A percentile compares a stretch with the other conserved stretches of the same genome.
These are phyloP conservation scores for Prosapia bicincta DNA, from an alignment of 2,888 invertebrate species.

Conservation along the genomic window DNA sequence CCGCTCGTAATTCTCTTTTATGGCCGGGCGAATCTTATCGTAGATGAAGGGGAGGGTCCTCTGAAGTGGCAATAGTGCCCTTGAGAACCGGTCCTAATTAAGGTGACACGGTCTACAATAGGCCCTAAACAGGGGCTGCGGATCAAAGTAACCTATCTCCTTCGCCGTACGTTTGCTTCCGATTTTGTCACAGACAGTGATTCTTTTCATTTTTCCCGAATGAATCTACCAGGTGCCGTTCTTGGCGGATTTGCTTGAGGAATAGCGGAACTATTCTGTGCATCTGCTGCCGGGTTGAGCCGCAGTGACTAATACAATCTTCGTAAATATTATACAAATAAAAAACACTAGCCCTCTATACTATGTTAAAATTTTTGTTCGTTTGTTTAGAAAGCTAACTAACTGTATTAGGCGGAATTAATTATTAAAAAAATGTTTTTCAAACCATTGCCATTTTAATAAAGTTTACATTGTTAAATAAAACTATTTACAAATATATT, in stretches of 20 bases:
- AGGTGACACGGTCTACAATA: constrained; percentile 2
- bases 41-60: neutral
- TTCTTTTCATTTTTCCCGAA: neutral
- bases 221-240: neutral
- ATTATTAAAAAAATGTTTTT: no score
- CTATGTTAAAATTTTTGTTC: no score
- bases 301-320: neutral
- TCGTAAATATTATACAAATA: no score
- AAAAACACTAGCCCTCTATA: no score
- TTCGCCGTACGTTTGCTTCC: neutral
- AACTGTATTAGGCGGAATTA: no score
- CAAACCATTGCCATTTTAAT: no score
- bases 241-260: neutral
- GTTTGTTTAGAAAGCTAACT: no score
- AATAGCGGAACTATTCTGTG: neutral
- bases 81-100: neutral
- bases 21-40: neutral
- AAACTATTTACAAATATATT: no score
- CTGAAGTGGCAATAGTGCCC: neutral
- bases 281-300: neutral
- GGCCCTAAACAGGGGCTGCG: neutral
- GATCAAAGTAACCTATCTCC: neutral
- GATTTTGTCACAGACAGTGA: neutral
- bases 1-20: neutral
- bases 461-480: no score